Evolutionary conservation across 2,888 invertebrate species (phyloP).

Genomic region (Spialia ferax): DNA sequence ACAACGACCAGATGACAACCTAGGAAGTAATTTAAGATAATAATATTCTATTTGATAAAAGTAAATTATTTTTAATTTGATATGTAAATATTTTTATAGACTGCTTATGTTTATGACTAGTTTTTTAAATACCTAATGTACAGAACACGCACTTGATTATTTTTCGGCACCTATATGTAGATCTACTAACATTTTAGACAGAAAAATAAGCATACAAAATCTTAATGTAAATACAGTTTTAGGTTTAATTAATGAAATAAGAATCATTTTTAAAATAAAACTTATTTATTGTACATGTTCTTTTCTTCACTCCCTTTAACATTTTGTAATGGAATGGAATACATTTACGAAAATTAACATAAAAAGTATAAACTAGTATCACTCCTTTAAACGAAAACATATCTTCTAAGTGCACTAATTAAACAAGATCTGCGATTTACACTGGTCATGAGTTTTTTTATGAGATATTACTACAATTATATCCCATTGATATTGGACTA

Average conservation of each 20-base stretch:
- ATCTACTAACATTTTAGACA: background rate
- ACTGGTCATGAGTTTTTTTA: no score
- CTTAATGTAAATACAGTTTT: conserved; percentile 23
- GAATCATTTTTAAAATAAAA: conserved; percentile 74
- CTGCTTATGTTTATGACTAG: conserved; percentile 23
- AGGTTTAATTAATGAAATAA: conserved; percentile 59
- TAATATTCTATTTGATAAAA: conserved; percentile 52
- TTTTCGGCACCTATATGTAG: conserved; percentile 3
- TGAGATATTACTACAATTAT: no score
- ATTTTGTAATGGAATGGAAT: conserved; percentile 22
- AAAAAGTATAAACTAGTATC: conserved; percentile 25
- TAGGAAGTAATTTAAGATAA: conserved; percentile 13
- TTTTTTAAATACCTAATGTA: conserved; percentile 25
- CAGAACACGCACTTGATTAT: conserved; percentile 16
- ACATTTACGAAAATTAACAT: conserved; percentile 23
- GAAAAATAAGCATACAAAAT: background rate
- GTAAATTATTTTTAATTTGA: conserved; percentile 25
- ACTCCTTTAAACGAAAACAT: conserved; percentile 15
- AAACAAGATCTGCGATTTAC: no score
- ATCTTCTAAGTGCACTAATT: conserved; percentile 6
- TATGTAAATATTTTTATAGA: conserved; percentile 35
- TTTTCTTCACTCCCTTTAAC: conserved; percentile 37
- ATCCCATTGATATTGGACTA: no score
- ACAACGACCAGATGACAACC: background rate
- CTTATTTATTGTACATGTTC: conserved; percentile 71